Conservation (phyloP, 2,113 vertebrate genomes). For the Megaleporinus macrocephalus region DNA sequence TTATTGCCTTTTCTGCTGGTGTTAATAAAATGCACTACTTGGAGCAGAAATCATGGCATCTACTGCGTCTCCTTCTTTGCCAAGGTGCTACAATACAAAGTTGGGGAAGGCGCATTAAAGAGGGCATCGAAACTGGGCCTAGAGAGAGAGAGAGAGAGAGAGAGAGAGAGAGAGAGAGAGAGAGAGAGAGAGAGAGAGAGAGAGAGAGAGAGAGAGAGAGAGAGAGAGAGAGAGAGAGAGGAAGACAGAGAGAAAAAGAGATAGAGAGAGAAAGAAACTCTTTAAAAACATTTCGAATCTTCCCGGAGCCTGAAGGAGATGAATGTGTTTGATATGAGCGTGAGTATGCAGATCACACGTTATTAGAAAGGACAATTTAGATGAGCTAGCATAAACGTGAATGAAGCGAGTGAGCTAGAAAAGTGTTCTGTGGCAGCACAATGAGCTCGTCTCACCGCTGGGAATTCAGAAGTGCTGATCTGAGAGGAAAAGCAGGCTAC, state of each 20-base stretch:
- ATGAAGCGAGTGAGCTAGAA: constrained; percentile 40
- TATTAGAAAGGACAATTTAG: constrained; percentile 51
- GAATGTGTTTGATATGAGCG: constrained; percentile 34
- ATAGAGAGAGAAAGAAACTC: background rate
- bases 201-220: background rate
- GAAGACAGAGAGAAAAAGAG: background rate
- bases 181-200: background rate
- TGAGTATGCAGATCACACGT: constrained; percentile 50
- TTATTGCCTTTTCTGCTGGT: too few species aligned
- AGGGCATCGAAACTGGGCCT: background rate
- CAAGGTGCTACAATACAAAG: too few species aligned
- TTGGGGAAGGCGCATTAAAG: too few species aligned
- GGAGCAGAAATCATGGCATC: too few species aligned
- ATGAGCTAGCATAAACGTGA: constrained; percentile 51
- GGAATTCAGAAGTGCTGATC: constrained; percentile 66
- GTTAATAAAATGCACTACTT: too few species aligned
- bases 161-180: background rate
- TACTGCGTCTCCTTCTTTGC: too few species aligned
- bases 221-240: background rate
- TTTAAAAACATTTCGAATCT: constrained; percentile 21
- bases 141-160: background rate
- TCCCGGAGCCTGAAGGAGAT: constrained; percentile 14
- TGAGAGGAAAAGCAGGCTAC: constrained; percentile 64
- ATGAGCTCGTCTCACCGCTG: constrained; percentile 66
- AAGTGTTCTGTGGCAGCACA: constrained; percentile 49